Evolutionary conservation across 2,797 vertebrate genomes (phyloP), one percentile per base, ranked within the genome.

Genomic region (Rhinichthys osculus): DNA sequence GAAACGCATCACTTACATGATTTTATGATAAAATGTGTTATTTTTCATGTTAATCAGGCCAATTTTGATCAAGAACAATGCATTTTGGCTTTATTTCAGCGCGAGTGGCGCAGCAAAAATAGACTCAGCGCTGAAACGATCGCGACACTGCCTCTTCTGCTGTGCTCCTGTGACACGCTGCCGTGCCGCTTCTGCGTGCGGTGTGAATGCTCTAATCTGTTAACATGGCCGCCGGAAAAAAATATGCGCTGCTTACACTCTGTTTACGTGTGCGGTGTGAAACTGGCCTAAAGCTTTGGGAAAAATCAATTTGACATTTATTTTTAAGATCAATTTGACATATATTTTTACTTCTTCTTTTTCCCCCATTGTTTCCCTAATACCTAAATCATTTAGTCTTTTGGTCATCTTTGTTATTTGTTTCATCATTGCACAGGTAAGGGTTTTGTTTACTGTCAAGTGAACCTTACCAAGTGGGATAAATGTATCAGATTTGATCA

Each of bases 381-480:
- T 67, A 50, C 47, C 11, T 13, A 47, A 44, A 42, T 9, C 52
- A 2, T 38, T 52, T 64, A 47, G 30, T 44, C 16, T 64, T 64
- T 66, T 66, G 52, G 33, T 13, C 3, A 42, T 64, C n/a, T 81
- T 50, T 81, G 62, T 80, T 17, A 50, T 35, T 77, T 84, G 6
- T 50, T 59, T 79, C 52, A 40, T 70, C n/a, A 16, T 30, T 70
- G n/a, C 52, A 19, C 30, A 52, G 16, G 16, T 7, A 78, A 23
- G 23, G 33, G 83, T 47, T 85, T 78, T 40, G 69, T 69, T 57
- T 84, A 69, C 27, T 21, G 73, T 70, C 16, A 52, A 33, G 19
- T 54, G 59, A 76, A 42, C 83, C 71, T 47, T 42, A 54, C n/a
- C n/a, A 77, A 59, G 52, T 62, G 27, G 7, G n/a, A 57, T 44